Conservation (phyloP, 2,113 vertebrate genomes). For the Dicaeum eximium region DNA sequence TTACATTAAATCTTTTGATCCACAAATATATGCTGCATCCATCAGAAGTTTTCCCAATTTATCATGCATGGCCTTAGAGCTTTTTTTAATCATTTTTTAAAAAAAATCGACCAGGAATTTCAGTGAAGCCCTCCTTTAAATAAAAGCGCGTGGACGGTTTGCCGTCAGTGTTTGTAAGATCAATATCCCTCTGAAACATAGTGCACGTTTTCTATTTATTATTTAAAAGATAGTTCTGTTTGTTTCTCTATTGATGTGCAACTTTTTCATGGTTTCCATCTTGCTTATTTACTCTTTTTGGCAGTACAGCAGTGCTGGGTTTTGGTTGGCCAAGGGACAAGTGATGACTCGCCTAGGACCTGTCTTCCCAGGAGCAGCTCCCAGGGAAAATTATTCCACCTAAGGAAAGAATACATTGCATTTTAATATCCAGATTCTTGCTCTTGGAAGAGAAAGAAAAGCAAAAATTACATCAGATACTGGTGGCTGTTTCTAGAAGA, state of each 20-base stretch:
- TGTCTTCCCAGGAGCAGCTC: not conserved
- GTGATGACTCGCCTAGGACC: not conserved
- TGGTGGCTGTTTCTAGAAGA: not conserved
- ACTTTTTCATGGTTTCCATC: not conserved
- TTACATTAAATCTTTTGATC: constrained; percentile 29
- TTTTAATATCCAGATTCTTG: not conserved
- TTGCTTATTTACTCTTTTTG: not conserved
- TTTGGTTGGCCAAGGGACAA: not conserved
- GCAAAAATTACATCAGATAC: not conserved
- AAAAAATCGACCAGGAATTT: not conserved
- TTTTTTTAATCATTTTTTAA: not conserved
- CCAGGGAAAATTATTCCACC: not conserved
- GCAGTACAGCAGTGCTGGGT: not conserved
- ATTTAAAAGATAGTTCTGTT: constrained; percentile 14
- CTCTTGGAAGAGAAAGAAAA: not conserved
- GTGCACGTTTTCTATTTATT: not conserved
- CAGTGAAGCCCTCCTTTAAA: not conserved
- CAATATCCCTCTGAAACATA: constrained; percentile 13
- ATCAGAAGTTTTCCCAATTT: constrained; percentile 18
- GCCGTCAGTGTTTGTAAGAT: not conserved
- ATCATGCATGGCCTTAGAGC: not conserved
- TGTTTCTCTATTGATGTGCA: not conserved
- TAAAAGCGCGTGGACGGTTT: not conserved
- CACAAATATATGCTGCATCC: not conserved
- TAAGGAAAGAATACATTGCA: not conserved